Evolutionary conservation across 2,888 invertebrate genomes (phyloP), one percentile per base, ranked within the genome.

Genomic region (Nowickia ferox): DNA sequence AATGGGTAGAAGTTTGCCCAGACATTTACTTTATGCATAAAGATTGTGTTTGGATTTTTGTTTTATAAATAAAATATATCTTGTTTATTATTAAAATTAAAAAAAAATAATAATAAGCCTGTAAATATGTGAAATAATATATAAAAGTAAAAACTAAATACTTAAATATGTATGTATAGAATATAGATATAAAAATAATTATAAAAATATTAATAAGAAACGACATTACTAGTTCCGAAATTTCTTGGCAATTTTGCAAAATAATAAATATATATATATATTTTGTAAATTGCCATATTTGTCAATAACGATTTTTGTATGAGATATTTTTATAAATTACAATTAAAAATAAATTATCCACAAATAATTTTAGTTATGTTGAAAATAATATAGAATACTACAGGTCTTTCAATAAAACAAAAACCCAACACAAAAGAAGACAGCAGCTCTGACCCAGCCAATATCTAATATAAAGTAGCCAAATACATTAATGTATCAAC

Each of bases 261-360:
- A 65, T 46, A 59, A 71, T 63, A 71, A 57, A 59, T 71, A 53
- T 63, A 38, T 48, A 11, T 65, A 30, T 30, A 30, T 30, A 30
- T 69, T 71, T 66, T 68, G 72, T 55, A 79, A 74, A 74, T 69
- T 69, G 63, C 66, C 46, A 22, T 15, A 66, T 59, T 40, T 55
- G 57, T 61, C 22, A 30, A 19, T 74, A 85, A 75, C 63, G 71
- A 63, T 78, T 72, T 63, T 63, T 69, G 30, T 66, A 84, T 79
- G 78, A 74, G 78, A 82, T 83, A 79, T 71, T 78, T 78, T 71
- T 75, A 75, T 85, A 82, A 77, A 82, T 83, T 76, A 76, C 40
- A 75, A 83, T 76, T 55, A 82, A 76, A 76, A 82, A 44, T 69
- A 82, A 69, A 69, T 46, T 46, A 55, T 76, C 75, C 19, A 82